These are phyloP conservation scores for Tachypleus tridentatus DNA, from an alignment of 1,140 invertebrate genomes.

Conservation along the genomic window DNA sequence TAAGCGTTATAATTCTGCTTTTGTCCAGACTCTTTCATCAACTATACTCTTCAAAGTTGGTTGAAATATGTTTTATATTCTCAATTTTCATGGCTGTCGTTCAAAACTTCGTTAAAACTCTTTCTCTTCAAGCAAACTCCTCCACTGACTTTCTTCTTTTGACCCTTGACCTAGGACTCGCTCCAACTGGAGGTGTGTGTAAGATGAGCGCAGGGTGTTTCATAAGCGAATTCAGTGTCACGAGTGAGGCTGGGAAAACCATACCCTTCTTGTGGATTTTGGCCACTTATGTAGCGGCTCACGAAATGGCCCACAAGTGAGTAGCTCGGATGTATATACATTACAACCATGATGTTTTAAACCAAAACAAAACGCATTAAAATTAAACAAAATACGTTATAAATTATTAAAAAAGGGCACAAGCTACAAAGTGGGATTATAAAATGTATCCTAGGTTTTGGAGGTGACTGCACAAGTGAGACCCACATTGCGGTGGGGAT, in stretches of 20 bases:
- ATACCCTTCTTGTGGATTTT: slow-evolving; percentile 63
- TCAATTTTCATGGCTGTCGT: neutral
- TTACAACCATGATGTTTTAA: no score
- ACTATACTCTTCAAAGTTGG: neutral
- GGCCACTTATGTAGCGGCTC: slow-evolving; percentile 70
- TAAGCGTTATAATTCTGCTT: no score
- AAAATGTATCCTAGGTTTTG: no score
- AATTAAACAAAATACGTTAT: no score
- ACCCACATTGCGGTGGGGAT: no score
- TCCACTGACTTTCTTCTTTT: slow-evolving; percentile 33
- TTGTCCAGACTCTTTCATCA: no score
- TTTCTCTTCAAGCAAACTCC: neutral
- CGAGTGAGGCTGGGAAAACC: slow-evolving; percentile 59
- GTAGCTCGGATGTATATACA: slow-evolving; percentile 23
- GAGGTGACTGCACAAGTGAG: no score
- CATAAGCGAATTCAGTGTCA: slow-evolving; percentile 64
- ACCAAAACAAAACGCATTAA: no score
- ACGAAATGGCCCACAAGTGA: slow-evolving; percentile 81
- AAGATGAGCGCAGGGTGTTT: slow-evolving; percentile 60
- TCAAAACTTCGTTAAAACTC: no score
- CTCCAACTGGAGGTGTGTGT: slow-evolving; percentile 67
- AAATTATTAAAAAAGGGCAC: no score
- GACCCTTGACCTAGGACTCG: slow-evolving; percentile 40
- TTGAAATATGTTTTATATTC: slow-evolving; percentile 2
- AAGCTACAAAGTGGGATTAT: no score